Base-by-base conservation (phyloP, 1,140 invertebrate genomes). In the Muscidifurax raptorellus region DNA sequence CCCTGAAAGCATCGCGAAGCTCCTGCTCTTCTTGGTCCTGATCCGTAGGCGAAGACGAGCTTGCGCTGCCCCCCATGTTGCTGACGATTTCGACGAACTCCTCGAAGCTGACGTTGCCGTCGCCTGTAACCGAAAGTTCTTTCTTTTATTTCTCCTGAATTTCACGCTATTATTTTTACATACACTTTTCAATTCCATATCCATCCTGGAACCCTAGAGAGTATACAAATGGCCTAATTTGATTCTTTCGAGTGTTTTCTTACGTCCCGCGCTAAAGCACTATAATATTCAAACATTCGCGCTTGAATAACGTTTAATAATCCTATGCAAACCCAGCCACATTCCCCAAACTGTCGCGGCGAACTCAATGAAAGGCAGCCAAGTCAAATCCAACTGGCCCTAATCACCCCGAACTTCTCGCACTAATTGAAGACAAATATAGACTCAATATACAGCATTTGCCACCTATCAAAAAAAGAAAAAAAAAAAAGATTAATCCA, bases 11-110 rank as follows among this genome's bases (percentile, higher is more conserved):
- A 90, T 97, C 97, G 59, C 96, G 92, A n/a, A 97, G 92, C 89
- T 98, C 97, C 86, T 97, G 95, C 89, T 98, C 97, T 90, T 98
- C 95, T 88, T 95, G 94, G 87, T 92, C 95, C 90, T 96, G 95
- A 89, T 96, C 96, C 36, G 95, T 94, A 77, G 92, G 94, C 84
- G 92, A 94, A 83, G 90, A 91, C 27, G 94, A 90, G 87, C 95
- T 94, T 22, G 95, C 94, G 83, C 94, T 95, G 83, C 94, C 95
- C 83, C 94, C 95, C 89, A 97, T 97, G 90, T 97, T 97, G 85
- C 96, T 97, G 67, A 97, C 96, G 47, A 98, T 98, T 91, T 97
- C 96, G 4, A 98, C 97, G 89, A 98, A 98, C 91, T 98, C 97
- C 87, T 98, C 97, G 88, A 98, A 98, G 89, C 96, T 97, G 66